Base-by-base conservation (phyloP, 1,140 invertebrate genomes). In the Drosophila nasuta region DNA sequence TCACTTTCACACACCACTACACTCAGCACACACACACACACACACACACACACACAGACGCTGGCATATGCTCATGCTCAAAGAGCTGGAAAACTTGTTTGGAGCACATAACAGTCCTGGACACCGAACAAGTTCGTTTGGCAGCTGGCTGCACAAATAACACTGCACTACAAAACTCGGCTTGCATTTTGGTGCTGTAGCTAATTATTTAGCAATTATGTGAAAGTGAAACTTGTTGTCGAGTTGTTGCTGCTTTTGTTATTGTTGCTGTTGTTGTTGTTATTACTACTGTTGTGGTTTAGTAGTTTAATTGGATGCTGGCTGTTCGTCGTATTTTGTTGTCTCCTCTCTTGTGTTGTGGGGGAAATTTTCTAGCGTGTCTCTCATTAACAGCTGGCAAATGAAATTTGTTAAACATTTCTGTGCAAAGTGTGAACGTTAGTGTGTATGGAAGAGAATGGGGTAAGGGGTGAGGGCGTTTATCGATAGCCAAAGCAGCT, bases 161-260 rank as follows among this genome's bases (percentile, higher is more conserved):
- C 68, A 76, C 49, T 13, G 17, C 13, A 52, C 62, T 62, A 43
- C 68, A 66, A 56, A 79, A 72, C 48, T 76, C 25, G 46, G 51
- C 63, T 56, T 71, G 60, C 68, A 76, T 72, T 72, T 66, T 35
- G 59, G 46, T 60, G 62, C 56, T 72, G 56, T 13, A 33, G 60
- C 71, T 66, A 41, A 86, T 87, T 46, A 77, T 87, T 80, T 79
- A 59, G 82, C 82, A 79, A 87, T 87, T 87, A 86, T 87, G 76
- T 87, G 82, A 86, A 86, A 86, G 82, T 87, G 79, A 86, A 82
- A 82, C 79, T 73, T 60, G 48, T 41, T 25, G 41, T 68, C 51
- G 20, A 17, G 74, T 57, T 67, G 59, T n/a, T 56, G 43, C 11
- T 65, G 51, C 48, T 20, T 67, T 30, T 25, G 20, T 25, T 25